phyloP scores from a whole-genome alignment of 1,140 invertebrate species.

The Drosophila micromelanica region DNA sequence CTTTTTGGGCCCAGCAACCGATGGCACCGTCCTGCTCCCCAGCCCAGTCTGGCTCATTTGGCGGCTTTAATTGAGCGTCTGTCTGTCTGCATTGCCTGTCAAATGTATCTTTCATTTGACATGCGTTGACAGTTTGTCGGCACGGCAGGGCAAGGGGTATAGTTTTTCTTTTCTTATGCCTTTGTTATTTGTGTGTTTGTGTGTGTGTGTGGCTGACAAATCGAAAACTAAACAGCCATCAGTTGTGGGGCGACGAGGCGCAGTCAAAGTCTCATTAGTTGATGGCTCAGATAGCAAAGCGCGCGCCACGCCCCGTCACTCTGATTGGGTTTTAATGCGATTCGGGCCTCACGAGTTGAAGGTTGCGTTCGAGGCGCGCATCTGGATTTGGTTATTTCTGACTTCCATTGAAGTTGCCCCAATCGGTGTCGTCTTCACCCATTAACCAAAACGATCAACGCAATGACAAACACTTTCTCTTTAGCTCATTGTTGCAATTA shows the following conservation, averaged over 20 bases:
- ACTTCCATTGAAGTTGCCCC: constrained; percentile 20
- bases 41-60: constrained; percentile 15
- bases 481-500: constrained; percentile 52
- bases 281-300: constrained; percentile 62
- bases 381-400: constrained; percentile 9
- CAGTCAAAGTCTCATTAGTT: constrained; percentile 81
- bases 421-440: constrained; percentile 59
- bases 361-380: constrained; percentile 42
- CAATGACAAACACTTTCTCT: constrained; percentile 69
- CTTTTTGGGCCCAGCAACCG: constrained; percentile 36
- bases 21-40: neutral
- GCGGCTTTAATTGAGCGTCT: constrained; percentile 72
- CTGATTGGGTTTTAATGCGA: constrained; percentile 81
- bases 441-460: constrained; percentile 66
- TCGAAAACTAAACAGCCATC: constrained; percentile 73
- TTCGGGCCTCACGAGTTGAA: constrained; percentile 54
- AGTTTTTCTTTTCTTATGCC: constrained; percentile 34
- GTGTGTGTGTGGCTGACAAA: constrained; percentile 51
- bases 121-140: constrained; percentile 73
- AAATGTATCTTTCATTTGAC: constrained; percentile 69
- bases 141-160: constrained; percentile 1
- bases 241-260: constrained; percentile 18
- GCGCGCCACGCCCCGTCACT: constrained; percentile 31
- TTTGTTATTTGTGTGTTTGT: constrained; percentile 29
- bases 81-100: constrained; percentile 42